Evolutionary conservation across 2,113 vertebrate genomes (phyloP).

Genomic region (Perca flavescens): DNA sequence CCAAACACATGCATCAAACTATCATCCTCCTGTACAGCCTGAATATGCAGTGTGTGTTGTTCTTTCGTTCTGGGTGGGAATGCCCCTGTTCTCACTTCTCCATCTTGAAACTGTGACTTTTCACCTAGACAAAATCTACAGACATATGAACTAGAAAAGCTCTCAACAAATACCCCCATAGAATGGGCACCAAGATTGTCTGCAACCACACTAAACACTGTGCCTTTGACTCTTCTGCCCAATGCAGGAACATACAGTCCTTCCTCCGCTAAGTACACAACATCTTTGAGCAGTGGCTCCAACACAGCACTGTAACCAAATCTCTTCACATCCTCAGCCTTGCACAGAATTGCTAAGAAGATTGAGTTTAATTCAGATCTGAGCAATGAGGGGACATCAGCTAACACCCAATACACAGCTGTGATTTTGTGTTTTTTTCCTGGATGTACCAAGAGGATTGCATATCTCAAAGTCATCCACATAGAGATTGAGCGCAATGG

Average conservation of each 20-base stretch:
- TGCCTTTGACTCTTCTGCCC: background rate
- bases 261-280: background rate
- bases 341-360: background rate
- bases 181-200: conserved; percentile 4
- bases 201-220: background rate
- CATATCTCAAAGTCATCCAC: conserved; percentile 1
- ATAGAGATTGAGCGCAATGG: background rate
- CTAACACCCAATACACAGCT: conserved; percentile 4
- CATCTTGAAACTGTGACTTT: no score
- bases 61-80: background rate
- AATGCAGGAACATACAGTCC: background rate
- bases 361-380: background rate
- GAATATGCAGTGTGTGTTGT: background rate
- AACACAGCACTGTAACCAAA: conserved; percentile 6
- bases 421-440: conserved; percentile 16
- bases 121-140: no score
- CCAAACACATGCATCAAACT: background rate
- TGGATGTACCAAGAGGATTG: background rate
- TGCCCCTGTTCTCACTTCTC: no score
- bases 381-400: background rate
- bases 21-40: background rate
- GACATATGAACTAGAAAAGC: no score
- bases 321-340: background rate
- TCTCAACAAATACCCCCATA: no score
- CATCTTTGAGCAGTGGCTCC: conserved; percentile 6